A percentile compares a stretch with the other conserved stretches of the same genome.
Evolutionary conservation across 2,113 vertebrate species (phyloP).

Genomic region (Boulengeromyrus knoepffleri): DNA sequence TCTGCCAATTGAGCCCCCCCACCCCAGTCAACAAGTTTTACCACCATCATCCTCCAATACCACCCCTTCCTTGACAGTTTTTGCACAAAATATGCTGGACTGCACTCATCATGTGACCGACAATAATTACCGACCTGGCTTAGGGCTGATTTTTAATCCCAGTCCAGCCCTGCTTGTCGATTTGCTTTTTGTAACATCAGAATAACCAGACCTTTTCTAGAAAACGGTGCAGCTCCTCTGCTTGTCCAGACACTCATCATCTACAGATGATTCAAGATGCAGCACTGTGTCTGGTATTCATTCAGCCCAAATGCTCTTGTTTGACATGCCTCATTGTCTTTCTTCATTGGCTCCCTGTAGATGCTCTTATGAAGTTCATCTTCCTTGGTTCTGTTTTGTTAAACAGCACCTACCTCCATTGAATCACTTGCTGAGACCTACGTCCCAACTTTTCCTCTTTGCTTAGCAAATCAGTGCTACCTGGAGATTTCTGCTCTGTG

Average conservation of each 20-base stretch:
- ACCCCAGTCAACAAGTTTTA: background rate
- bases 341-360: background rate
- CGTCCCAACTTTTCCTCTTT: background rate
- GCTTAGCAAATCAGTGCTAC: background rate
- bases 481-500: background rate
- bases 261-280: background rate
- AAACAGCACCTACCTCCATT: background rate
- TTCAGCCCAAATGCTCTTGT: background rate
- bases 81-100: background rate
- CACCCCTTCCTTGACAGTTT: background rate
- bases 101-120: background rate
- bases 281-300: background rate
- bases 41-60: background rate
- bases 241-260: background rate
- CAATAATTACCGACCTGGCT: background rate
- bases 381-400: background rate
- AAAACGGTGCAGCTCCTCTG: background rate
- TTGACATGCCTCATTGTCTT: background rate
- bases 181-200: background rate
- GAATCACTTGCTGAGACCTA: background rate
- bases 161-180: background rate
- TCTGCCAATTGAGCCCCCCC: background rate
- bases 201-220: background rate
- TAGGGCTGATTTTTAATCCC: background rate
- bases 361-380: background rate